These are phyloP conservation scores for Mesaphorura yosii DNA, from an alignment of 1,140 invertebrate species.

Conservation along the genomic window DNA sequence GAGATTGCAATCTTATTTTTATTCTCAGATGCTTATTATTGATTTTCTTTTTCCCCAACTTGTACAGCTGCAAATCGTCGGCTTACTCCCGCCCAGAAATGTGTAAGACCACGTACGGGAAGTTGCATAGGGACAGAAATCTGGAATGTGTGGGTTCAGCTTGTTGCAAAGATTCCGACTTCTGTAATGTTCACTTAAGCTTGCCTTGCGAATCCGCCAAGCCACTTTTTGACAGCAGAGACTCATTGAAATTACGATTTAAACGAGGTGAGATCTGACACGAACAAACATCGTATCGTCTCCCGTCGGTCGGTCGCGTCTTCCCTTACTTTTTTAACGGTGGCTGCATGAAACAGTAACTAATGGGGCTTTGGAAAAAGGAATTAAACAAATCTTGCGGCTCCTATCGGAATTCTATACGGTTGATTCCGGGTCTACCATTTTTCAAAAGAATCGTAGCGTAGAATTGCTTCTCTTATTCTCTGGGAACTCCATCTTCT, in stretches of 20 bases:
- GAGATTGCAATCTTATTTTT: neutral
- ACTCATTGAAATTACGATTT: neutral
- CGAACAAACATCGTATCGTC: neutral
- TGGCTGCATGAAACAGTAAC: neutral
- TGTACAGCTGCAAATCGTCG: neutral
- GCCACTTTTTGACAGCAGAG: slow-evolving; percentile 1
- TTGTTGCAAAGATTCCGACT: slow-evolving; percentile 52
- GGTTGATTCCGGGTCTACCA: neutral
- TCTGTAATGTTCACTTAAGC: slow-evolving; percentile 47
- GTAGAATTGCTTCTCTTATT: too few relatives aligned
- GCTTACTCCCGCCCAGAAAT: neutral
- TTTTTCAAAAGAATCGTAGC: too few relatives aligned
- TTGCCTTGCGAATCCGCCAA: slow-evolving; percentile 33
- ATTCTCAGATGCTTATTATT: neutral
- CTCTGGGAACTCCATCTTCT: too few relatives aligned
- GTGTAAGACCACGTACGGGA: neutral
- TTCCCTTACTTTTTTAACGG: neutral
- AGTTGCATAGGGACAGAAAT: slow-evolving; percentile 20
- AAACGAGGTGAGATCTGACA: slow-evolving; percentile 17
- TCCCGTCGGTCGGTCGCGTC: neutral
- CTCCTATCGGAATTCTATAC: neutral
- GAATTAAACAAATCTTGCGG: neutral
- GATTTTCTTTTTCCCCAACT: neutral
- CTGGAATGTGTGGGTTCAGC: slow-evolving; percentile 34
- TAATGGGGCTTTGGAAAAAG: neutral